Base-by-base conservation (phyloP, 2,797 vertebrate genomes). In the Brotula barbata region DNA sequence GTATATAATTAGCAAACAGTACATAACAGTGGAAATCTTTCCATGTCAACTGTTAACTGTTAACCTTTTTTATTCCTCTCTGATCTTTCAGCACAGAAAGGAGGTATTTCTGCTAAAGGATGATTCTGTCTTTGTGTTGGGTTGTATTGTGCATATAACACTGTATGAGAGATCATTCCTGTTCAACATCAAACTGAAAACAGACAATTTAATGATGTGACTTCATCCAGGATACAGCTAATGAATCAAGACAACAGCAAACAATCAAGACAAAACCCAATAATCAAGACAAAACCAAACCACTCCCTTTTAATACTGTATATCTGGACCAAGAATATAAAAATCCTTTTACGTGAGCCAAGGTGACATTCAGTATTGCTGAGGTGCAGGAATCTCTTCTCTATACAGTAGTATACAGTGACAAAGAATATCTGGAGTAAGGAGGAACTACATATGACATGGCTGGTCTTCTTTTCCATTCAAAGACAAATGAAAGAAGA, bases 81-180 rank as follows among this genome's bases (percentile, higher is more conserved):
- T 92, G 49, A 93, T 89, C 89, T 90, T 83, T 85, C 96, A 98
- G 95, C 95, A 92, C 93, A 92, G 93, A 94, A 90, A 96, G 94
- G 91, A 97, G 95, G 96, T 98, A 98, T 88, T 87, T 73, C 63
- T 76, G 44, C 52, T 53, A 64, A 75, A 85, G 67, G 68, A 81
- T 54, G 74, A 75, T 20, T 74, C 66, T 81, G 68, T 78, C 48
- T 68, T 72, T 81, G 82, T 85, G 83, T 87, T 89, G 77, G 75
- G 46, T 87, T 91, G 75, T 65, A 84, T 87, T 91, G 80, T 93
- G 89, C 83, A 85, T 90, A 88, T 89, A 85, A 86, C 89, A 75
- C 85, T 90, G 90, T 89, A 94, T 89, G 73, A 74, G 75, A 86
- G 78, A 93, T 89, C 87, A 90, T 92, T 92, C 82, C 91, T 91